Evolutionary conservation across 2,888 invertebrate species (phyloP), one percentile per base, ranked within the genome.

Genomic region (Philereme vetulata): DNA sequence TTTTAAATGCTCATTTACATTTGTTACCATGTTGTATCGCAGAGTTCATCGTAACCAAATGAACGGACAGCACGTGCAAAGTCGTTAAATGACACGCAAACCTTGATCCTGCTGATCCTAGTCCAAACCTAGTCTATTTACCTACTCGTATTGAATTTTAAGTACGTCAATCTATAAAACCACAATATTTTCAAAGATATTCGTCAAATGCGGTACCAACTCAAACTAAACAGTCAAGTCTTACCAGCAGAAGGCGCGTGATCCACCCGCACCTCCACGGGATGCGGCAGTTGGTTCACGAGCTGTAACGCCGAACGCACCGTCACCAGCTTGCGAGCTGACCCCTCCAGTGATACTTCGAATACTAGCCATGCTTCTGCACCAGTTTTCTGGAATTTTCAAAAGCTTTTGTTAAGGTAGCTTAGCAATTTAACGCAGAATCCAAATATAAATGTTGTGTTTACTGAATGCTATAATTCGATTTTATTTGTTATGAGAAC

Each of bases 311-410:
- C 97, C 6, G 99, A 99, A 63, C 98, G 94, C 10, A 99, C 96
- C 6, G 97, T 97, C 54, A 98, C 96, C 71, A 99, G 90, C 87
- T 99, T 99, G 73, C 97, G 95, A 0, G 99, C 99, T 2, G 98
- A 97, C 0, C 98, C 98, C 84, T 98, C 98, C 66, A 98, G 91
- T 0, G 96, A 95, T 11, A 99, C 97, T 70, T 97, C 97, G 78
- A 99, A 96, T 48, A 99, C 97, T 34, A 99, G 93, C 54, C 98
- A 94, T 0, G 97, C 96, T 71, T 94, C 93, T 0, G 81, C 76
- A 0, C 88, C 90, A 0, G 82, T 79, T 68, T 86, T 85, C 91
- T 92, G 70, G 32, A 50, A 34, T 9, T 57, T 21, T 43, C 56
- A 43, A 0, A n/a, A n/a, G 36, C 53, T 34, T 61, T 50, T 8